Evolutionary conservation across 2,113 vertebrate genomes (phyloP), one percentile per base, ranked within the genome.

Genomic region (Corapipo altera): DNA sequence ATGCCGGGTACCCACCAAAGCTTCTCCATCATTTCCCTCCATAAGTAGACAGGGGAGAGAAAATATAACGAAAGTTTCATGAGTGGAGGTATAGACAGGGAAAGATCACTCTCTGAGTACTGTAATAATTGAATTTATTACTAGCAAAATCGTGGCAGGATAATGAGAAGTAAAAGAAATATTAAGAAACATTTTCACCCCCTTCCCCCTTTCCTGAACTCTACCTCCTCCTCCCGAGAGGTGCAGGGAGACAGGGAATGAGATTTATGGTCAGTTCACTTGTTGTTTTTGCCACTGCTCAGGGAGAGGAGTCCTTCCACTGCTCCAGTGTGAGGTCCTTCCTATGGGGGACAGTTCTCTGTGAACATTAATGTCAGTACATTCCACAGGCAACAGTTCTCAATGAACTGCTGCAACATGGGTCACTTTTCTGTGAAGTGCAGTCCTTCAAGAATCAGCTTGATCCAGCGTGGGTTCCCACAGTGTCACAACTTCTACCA

Each of bases 381-480:
- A 22, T 35, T 32, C 3, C 9, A 52, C 1, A 4, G 22, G 6
- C 37, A 51, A 37, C 12, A 73, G 18, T 11, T 37, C 12, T 37
- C 12, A 27, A 24, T 12, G 15, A 51, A 51, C 8, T 37, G 8
- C 26, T 73, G 35, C 18, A 43, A 9, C 9, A 21, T 49, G 14
- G 17, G 0, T 27, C 21, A 19, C 3, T 15, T 44, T 43, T 44
- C 27, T 22, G 32, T 1, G 2, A 37, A 2, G 8, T 43, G 26
- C 52, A 76, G 32, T 27, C 52, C 13, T 59, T 59, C 37, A 43
- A 37, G 22, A 43, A 12, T 43, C 32, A 66, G 32, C 32, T 35
- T 49, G 21, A 28, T 43, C 35, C 26, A 58, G 11, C 27, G 9
- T 4, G 21, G 35, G 7, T 27, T 17, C 9, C 30, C n/a, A 65